Base-by-base conservation (phyloP, 2,113 vertebrate genomes). In the Psilopsiagon aurifrons region DNA sequence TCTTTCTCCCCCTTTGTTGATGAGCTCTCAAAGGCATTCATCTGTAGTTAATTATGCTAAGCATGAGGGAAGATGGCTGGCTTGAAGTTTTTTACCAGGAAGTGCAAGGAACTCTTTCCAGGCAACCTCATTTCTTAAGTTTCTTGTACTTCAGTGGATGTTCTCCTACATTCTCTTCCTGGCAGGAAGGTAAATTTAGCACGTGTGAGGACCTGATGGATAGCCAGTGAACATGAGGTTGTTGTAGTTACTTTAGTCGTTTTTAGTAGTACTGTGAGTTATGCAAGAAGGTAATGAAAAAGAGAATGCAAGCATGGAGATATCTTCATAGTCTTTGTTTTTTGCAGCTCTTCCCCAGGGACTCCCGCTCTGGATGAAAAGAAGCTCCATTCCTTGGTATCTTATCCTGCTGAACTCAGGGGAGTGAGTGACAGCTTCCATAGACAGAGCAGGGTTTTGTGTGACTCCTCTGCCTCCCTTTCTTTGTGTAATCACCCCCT, bases 11-110 rank as follows among this genome's bases (percentile, higher is more conserved):
- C 17, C 14, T 74, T 71, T 82, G n/a, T 31, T 90, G 88, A 92
- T 67, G 60, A 86, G 47, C 51, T 88, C 59, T 85, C 68, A 68
- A 63, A 88, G 70, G 47, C 66, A 66, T 86, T 95, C 10, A 63
- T 82, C 77, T 95, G 69, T 49, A 76, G 59, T 51, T 91, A 88
- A 90, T 94, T 80, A 86, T 25, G 18, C 70, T 66, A 75, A 91
- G 22, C n/a, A 35, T 46, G 28, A 90, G 49, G 44, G 52, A 63
- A 5, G 23, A 44, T 63, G 35, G 16, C 37, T 70, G 10, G 37
- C 20, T 29, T 43, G 28, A 89, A 51, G 17, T 66, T 88, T 49
- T 43, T 57, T 82, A 69, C 24, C 14, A 44, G n/a, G 37, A 71
- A 57, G 29, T 13, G n/a, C 41, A 67, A 86, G 27, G 25, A 90